phyloP scores from a whole-genome alignment of 2,888 invertebrate species.

The Molorchus minor region DNA sequence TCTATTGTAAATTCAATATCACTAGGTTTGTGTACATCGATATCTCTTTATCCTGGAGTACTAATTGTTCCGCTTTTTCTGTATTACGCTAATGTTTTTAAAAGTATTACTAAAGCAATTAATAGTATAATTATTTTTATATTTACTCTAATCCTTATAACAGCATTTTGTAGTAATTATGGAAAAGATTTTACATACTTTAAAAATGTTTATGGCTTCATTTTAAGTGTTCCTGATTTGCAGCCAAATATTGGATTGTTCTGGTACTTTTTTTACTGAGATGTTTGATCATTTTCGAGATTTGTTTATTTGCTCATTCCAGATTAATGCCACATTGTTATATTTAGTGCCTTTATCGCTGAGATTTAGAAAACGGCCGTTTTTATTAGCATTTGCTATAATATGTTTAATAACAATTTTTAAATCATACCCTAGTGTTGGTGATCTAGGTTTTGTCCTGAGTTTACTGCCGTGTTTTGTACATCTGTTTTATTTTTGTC shows the following conservation, averaged over 20 bases:
- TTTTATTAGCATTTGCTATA: slow-evolving; percentile 81
- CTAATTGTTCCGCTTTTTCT: slow-evolving; percentile 85
- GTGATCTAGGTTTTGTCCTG: slow-evolving; percentile 93
- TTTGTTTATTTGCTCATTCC: slow-evolving; percentile 95
- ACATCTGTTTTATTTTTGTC: slow-evolving; percentile 81
- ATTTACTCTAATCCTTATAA: slow-evolving; percentile 35
- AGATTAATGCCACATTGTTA: slow-evolving; percentile 91
- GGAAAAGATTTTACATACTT: slow-evolving; percentile 66
- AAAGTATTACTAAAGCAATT: slow-evolving; percentile 61
- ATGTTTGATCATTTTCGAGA: slow-evolving; percentile 99
- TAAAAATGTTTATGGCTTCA: slow-evolving; percentile 65
- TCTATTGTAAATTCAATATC: slow-evolving; percentile 71
- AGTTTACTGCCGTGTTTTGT: slow-evolving; percentile 91
- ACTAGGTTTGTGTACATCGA: slow-evolving; percentile 81
- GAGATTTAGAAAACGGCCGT: slow-evolving; percentile 80
- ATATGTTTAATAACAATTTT: slow-evolving; percentile 89
- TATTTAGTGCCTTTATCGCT: slow-evolving; percentile 90
- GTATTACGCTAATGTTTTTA: slow-evolving; percentile 69
- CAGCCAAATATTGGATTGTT: slow-evolving; percentile 97
- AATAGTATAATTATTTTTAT: slow-evolving; percentile 50
- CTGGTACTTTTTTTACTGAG: slow-evolving; percentile 99
- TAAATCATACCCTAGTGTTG: slow-evolving; percentile 96
- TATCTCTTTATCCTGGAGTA: slow-evolving; percentile 84
- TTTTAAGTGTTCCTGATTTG: slow-evolving; percentile 90
- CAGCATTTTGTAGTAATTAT: slow-evolving; percentile 40